Evolutionary conservation across 2,113 vertebrate species (phyloP).

Genomic region (Nyctereutes procyonoides): DNA sequence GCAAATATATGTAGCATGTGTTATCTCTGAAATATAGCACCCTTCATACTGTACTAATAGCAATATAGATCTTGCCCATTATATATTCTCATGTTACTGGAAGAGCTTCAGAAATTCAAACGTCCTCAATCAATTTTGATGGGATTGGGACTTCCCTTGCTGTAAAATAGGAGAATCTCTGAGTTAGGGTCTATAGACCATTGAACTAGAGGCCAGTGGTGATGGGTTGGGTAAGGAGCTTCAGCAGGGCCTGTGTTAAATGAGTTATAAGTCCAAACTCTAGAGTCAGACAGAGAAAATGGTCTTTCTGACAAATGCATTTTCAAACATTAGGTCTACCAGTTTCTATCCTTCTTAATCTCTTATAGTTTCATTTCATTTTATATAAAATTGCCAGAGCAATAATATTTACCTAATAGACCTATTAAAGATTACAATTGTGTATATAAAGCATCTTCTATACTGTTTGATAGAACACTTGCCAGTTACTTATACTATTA

Average conservation of each 20-base stretch:
- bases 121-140: not conserved
- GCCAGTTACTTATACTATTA: not conserved
- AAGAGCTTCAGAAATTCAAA: slow-evolving; percentile 10
- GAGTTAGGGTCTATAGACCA: not conserved
- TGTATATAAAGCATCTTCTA: not conserved
- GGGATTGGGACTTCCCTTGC: not conserved
- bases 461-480: not conserved
- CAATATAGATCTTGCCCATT: not conserved
- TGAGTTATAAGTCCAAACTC: not conserved
- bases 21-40: not conserved
- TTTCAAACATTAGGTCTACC: not conserved
- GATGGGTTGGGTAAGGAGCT: not conserved
- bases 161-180: not conserved
- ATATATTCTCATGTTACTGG: not conserved
- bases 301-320: not conserved
- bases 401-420: not conserved
- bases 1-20: not conserved
- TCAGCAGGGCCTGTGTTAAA: not conserved
- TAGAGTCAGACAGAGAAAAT: not conserved
- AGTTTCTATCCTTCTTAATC: not conserved
- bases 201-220: not conserved
- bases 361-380: not conserved
- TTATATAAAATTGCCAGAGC: not conserved
- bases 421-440: not conserved
- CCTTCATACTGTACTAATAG: not conserved